Conservation (phyloP, 2,113 vertebrate genomes). For the Forbesichthys agassizii region DNA sequence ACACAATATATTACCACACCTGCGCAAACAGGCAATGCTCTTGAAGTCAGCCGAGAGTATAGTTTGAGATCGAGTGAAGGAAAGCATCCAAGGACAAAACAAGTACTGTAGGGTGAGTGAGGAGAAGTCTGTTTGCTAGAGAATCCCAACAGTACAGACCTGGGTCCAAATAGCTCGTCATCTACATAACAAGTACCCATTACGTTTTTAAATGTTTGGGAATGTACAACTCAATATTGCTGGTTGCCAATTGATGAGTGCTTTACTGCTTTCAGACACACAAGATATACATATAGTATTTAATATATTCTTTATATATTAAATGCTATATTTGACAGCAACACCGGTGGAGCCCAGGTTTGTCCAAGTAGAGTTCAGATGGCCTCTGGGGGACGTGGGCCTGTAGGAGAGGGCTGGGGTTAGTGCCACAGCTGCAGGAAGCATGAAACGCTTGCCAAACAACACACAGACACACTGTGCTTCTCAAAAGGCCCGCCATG, state of each 20-base stretch:
- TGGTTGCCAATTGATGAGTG: not conserved
- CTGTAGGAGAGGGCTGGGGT: not conserved
- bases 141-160: slow-evolving; percentile 19
- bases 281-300: no score
- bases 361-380: slow-evolving; percentile 20
- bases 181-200: not conserved
- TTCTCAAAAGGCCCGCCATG: not conserved
- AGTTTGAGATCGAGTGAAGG: slow-evolving; percentile 27
- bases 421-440: slow-evolving; percentile 63
- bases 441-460: slow-evolving; percentile 85
- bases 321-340: not conserved
- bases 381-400: not conserved
- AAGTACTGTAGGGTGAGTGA: not conserved
- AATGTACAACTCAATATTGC: not conserved
- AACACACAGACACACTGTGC: slow-evolving; percentile 66
- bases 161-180: slow-evolving; percentile 25
- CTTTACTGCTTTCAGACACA: no score
- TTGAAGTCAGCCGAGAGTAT: slow-evolving; percentile 36
- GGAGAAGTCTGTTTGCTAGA: not conserved
- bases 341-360: slow-evolving; percentile 34
- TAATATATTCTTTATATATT: no score
- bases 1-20: no score
- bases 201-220: not conserved
- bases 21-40: slow-evolving; percentile 7
- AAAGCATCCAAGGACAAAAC: not conserved